Conservation (phyloP, 2,888 invertebrate species). For the Darwinula stevensoni region DNA sequence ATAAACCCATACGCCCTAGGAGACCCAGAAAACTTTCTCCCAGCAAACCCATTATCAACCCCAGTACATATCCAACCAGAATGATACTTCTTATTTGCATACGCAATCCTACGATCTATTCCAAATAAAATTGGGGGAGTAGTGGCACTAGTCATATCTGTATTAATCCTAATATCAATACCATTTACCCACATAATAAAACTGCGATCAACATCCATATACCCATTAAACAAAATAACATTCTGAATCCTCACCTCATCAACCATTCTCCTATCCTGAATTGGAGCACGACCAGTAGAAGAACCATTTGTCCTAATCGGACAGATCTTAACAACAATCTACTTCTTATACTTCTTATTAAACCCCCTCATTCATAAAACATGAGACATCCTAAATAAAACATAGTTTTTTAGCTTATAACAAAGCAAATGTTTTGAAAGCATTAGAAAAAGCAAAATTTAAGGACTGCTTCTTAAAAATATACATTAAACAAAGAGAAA, state of each 20-base stretch:
- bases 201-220: conserved; percentile 28
- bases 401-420: conserved; percentile 27
- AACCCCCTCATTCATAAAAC: conserved; percentile 18
- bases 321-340: conserved; percentile 27
- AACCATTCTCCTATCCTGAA: conserved; percentile 34
- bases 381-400: conserved; percentile 14
- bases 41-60: conserved; percentile 33
- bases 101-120: conserved; percentile 45
- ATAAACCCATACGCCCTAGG: conserved; percentile 27
- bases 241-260: conserved; percentile 24
- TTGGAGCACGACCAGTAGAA: conserved; percentile 36
- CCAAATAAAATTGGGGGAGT: conserved; percentile 51
- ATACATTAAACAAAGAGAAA: conserved; percentile 2
- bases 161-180: conserved; percentile 30
- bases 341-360: conserved; percentile 26
- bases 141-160: conserved; percentile 29
- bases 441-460: conserved; percentile 17
- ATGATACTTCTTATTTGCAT: conserved; percentile 57
- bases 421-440: conserved; percentile 36
- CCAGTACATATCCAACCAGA: conserved; percentile 50
- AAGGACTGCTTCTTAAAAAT: conserved; percentile 2
- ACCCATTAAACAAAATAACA: conserved; percentile 17
- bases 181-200: conserved; percentile 26
- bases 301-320: conserved; percentile 28
- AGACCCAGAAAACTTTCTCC: conserved; percentile 41